Base-by-base conservation (phyloP, 2,797 vertebrate species). In the Xenentodon cancila region DNA sequence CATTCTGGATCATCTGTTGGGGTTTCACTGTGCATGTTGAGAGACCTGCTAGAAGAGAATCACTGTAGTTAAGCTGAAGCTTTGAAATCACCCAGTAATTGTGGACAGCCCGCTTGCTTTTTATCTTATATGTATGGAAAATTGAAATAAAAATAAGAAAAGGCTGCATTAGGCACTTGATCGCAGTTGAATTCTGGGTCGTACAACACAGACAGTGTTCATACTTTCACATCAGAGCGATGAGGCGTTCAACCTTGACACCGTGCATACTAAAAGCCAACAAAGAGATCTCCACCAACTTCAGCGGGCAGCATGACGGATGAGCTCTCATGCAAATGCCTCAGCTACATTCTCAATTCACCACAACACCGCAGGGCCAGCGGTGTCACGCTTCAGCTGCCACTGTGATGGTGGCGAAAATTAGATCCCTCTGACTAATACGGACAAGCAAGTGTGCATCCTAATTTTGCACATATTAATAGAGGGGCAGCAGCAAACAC, bases 251-350 rank as follows among this genome's bases (percentile, higher is more conserved):
- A 69, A 64, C 75, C 64, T 77, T 65, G 74, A 77, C 53, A 34
- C 59, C 51, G 49, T 21, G 18, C 61, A 68, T 53, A 68, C 72
- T 49, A 50, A 57, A 67, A 62, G 64, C 77, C 66, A 82, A 76
- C 72, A 77, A 64, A 69, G 63, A 71, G 65, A 80, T 80, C 75
- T 56, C 55, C 55, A 59, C 50, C 16, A 42, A 63, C 70, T 67
- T 53, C 45, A 20, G 53, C 77, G 64, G 66, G 68, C 77, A 68
- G 71, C 46, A 16, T 73, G 85, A 84, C 80, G 60, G 85, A 89
- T 81, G 82, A 74, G 74, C 76, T 80, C 61, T 73, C 59, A 52
- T 48, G 67, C 53, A 60, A 42, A 67, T 48, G 61, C 69, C 59
- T 72, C 47, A 2, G 51, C 68, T 17, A 1, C 46, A 68, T 68